phyloP scores from a whole-genome alignment of 2,797 vertebrate genomes.

The Ceryle rudis region DNA sequence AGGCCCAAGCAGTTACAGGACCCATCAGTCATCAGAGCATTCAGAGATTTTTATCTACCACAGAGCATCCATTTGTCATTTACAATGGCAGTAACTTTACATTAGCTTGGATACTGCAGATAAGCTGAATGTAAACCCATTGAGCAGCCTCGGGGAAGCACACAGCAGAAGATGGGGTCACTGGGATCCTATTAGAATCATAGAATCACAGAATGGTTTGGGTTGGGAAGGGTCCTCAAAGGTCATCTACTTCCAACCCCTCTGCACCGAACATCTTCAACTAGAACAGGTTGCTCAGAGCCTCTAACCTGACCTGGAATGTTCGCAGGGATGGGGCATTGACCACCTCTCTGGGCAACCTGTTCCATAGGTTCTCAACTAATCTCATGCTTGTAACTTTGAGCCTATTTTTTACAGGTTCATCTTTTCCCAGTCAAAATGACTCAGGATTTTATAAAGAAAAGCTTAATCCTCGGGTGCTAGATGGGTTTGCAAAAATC shows the following conservation, averaged over 20 bases:
- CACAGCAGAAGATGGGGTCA: not conserved
- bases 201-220: not conserved
- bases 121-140: not conserved
- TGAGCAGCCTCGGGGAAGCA: not conserved
- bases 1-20: not conserved
- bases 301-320: not conserved
- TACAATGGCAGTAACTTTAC: not conserved
- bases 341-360: not conserved
- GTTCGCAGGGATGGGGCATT: not conserved
- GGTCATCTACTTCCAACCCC: not conserved
- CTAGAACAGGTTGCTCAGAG: not conserved
- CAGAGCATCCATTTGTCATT: not conserved
- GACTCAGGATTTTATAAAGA: not conserved
- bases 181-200: not conserved
- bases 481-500: not conserved
- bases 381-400: not conserved
- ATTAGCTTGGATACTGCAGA: not conserved
- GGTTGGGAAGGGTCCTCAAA: not conserved
- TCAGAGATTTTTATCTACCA: constrained; percentile 9
- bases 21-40: not conserved
- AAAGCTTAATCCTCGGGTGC: not conserved
- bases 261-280: not conserved
- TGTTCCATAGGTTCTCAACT: not conserved
- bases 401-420: not conserved
- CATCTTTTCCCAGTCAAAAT: not conserved